phyloP scores from a whole-genome alignment of 2,888 invertebrate genomes.

The Notodonta ziczac region DNA sequence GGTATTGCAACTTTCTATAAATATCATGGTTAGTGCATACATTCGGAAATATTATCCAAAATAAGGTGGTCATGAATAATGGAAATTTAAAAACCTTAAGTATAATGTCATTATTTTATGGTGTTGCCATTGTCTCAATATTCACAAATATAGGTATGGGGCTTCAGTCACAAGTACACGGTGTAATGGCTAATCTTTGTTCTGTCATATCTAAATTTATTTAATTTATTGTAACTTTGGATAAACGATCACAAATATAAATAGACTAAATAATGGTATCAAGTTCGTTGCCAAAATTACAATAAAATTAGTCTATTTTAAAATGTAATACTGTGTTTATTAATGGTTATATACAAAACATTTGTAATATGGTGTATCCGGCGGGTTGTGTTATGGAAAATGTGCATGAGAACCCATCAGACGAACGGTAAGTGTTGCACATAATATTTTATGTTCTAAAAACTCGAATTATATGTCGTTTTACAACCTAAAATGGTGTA shows the following conservation, averaged over 20 bases:
- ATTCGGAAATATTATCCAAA: slow-evolving; percentile 42
- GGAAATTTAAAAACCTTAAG: slow-evolving; percentile 41
- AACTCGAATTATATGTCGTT: slow-evolving; percentile 31
- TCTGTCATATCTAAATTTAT: slow-evolving; percentile 68
- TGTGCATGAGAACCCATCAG: slow-evolving; percentile 64
- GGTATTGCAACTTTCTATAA: too few species aligned
- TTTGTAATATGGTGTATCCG: slow-evolving; percentile 72
- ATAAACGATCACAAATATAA: slow-evolving; percentile 12
- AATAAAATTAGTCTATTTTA: slow-evolving; percentile 28
- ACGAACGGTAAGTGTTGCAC: slow-evolving; percentile 65
- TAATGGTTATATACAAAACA: slow-evolving; percentile 55
- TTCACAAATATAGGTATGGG: slow-evolving; percentile 75
- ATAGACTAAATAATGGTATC: not conserved
- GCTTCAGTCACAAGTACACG: slow-evolving; percentile 77
- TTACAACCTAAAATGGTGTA: slow-evolving; percentile 39
- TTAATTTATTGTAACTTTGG: slow-evolving; percentile 42
- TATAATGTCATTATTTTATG: slow-evolving; percentile 70
- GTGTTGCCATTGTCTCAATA: slow-evolving; percentile 75
- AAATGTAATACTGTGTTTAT: slow-evolving; percentile 62
- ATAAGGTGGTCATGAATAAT: slow-evolving; percentile 54
- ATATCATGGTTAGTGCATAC: not conserved
- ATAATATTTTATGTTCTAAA: slow-evolving; percentile 39
- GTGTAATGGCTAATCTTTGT: slow-evolving; percentile 81
- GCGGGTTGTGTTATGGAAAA: slow-evolving; percentile 79
- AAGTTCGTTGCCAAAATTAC: slow-evolving; percentile 21